phyloP scores from a whole-genome alignment of 2,888 invertebrate genomes.

The Galerucella pusilla region DNA sequence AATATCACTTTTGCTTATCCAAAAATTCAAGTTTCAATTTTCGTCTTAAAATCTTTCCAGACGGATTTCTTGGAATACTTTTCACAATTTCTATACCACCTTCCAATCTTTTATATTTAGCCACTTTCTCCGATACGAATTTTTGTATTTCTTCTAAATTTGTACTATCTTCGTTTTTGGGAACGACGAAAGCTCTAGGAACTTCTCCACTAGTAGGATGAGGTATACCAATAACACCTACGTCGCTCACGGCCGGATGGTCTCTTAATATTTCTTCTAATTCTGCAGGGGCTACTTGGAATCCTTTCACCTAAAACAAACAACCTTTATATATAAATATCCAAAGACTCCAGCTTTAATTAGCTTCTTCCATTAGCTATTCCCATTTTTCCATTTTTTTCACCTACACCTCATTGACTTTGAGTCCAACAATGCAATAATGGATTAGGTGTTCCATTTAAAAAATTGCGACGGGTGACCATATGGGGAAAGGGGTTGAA shows the following conservation, averaged over 20 bases:
- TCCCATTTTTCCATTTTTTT: too few species aligned
- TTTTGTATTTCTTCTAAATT: constrained; percentile 70
- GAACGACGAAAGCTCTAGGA: constrained; percentile 79
- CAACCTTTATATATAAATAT: not conserved
- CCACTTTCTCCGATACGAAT: constrained; percentile 75
- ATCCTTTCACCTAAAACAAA: constrained; percentile 52
- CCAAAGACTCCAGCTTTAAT: too few species aligned
- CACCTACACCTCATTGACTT: too few species aligned
- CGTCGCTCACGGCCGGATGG: constrained; percentile 81
- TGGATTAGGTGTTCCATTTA: too few species aligned
- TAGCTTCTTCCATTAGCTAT: too few species aligned
- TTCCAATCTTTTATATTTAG: constrained; percentile 78
- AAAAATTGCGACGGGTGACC: too few species aligned
- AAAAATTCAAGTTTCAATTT: constrained; percentile 24
- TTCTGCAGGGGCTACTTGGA: constrained; percentile 90
- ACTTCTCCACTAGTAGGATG: constrained; percentile 77
- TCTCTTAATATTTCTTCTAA: constrained; percentile 79
- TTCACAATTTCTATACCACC: constrained; percentile 69
- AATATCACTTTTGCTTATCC: not conserved
- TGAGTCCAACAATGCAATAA: too few species aligned
- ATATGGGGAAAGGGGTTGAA: too few species aligned
- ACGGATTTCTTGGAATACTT: constrained; percentile 69
- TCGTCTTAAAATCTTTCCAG: constrained; percentile 72
- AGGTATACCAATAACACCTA: constrained; percentile 84
- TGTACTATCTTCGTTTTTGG: constrained; percentile 61